Percentiles rank a stretch among this genome's conserved stretches.
phyloP scores from a whole-genome alignment of 2,888 invertebrate species.

The Macrostomum cliftonense region DNA sequence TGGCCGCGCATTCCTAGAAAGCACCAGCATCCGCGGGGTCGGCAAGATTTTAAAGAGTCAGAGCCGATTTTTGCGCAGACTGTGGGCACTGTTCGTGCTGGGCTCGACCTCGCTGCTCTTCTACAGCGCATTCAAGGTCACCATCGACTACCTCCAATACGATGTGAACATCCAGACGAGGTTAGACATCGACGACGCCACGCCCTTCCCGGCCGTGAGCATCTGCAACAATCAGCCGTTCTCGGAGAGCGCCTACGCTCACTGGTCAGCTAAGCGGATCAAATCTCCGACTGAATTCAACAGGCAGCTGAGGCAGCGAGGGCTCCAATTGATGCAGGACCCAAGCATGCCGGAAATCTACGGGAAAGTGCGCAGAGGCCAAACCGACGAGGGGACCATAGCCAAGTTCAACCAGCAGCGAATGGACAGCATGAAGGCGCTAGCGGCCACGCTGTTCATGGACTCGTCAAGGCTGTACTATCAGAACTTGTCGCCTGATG shows the following conservation, averaged over 20 bases:
- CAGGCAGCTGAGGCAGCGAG: no score
- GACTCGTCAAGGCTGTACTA: no score
- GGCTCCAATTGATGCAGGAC: no score
- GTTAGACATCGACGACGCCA: constrained; percentile 6
- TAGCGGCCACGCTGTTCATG: no score
- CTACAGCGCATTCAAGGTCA: constrained; percentile 6
- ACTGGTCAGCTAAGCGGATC: no score
- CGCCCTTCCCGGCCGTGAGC: constrained; percentile 10
- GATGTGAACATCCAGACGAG: constrained; percentile 11
- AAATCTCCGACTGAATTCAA: no score
- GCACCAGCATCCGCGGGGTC: constrained; percentile 9
- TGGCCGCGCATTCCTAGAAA: constrained; percentile 5
- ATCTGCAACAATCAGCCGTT: constrained; percentile 12
- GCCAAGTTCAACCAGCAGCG: no score
- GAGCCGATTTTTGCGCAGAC: constrained; percentile 4
- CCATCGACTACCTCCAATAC: constrained; percentile 9
- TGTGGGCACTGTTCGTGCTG: constrained; percentile 9
- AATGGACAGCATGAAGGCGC: no score
- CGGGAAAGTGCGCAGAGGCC: no score
- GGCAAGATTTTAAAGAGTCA: constrained; percentile 9
- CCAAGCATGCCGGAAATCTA: no score
- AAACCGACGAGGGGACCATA: no score
- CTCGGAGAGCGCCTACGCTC: constrained; percentile 6
- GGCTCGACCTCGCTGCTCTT: constrained; percentile 5
- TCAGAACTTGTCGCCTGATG: no score